Evolutionary conservation across 2,888 invertebrate species (phyloP).

Genomic region (Marasmarcha lunaedactyla): DNA sequence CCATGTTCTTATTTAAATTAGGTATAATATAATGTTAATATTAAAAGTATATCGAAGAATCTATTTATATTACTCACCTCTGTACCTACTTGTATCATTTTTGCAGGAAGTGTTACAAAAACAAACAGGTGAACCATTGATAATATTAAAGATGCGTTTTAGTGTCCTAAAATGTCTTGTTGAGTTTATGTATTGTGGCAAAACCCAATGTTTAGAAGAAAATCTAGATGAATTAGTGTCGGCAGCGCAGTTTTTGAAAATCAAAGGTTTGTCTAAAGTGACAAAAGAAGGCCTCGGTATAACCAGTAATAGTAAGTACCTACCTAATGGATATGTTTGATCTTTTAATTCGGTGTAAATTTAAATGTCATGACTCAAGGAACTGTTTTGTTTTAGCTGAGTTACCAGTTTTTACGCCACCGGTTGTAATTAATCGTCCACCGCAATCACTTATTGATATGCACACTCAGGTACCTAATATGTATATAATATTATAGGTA

Average conservation of each 20-base stretch:
- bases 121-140: constrained; percentile 66
- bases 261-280: constrained; percentile 69
- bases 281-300: constrained; percentile 66
- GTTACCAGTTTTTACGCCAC: constrained; percentile 55
- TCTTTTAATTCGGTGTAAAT: too few relatives aligned
- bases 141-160: constrained; percentile 78
- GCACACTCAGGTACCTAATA: constrained; percentile 41
- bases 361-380: too few relatives aligned
- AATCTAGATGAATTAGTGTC: constrained; percentile 76
- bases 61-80: neutral
- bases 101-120: constrained; percentile 71
- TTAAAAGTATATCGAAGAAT: too few relatives aligned
- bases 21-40: constrained; percentile 3
- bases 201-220: constrained; percentile 77
- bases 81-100: constrained; percentile 7
- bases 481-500: neutral
- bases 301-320: constrained; percentile 49
- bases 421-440: constrained; percentile 57
- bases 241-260: constrained; percentile 78
- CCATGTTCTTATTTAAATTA: neutral
- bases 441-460: constrained; percentile 52
- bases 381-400: constrained; percentile 36
- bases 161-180: constrained; percentile 77
- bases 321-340: too few relatives aligned
- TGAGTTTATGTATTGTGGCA: constrained; percentile 83